phyloP scores from a whole-genome alignment of 2,797 vertebrate species.

The Pteronotus mesoamericanus region DNA sequence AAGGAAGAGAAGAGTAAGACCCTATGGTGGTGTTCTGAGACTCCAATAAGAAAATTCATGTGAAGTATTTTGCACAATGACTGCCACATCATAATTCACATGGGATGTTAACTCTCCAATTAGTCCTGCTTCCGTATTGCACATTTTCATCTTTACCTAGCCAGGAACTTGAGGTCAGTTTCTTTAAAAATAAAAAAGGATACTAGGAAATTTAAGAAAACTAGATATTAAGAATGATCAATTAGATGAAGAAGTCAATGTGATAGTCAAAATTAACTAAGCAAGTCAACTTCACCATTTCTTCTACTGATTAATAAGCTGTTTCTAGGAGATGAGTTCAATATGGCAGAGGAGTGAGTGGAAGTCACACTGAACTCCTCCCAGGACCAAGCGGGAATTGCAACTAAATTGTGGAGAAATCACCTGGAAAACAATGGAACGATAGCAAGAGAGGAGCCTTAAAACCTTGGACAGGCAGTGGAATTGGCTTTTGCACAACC shows the following conservation, averaged over 20 bases:
- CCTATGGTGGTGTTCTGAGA: neutral
- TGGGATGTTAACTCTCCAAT: neutral
- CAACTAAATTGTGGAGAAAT: too few relatives aligned
- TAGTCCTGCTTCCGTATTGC: neutral
- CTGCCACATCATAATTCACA: neutral
- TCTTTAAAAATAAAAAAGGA: neutral
- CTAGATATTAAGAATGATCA: neutral
- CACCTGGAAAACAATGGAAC: too few relatives aligned
- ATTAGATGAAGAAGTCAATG: neutral
- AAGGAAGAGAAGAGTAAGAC: neutral
- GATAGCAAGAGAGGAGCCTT: too few relatives aligned
- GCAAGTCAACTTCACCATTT: neutral
- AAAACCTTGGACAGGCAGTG: too few relatives aligned
- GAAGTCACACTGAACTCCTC: too few relatives aligned
- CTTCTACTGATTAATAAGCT: neutral
- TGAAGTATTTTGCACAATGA: neutral
- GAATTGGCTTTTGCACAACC: too few relatives aligned
- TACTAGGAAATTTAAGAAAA: neutral
- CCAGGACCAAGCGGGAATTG: too few relatives aligned
- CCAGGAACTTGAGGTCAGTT: neutral
- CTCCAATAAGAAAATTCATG: neutral
- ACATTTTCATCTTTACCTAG: neutral
- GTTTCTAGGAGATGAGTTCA: too few relatives aligned
- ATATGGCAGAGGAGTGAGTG: too few relatives aligned
- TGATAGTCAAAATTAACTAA: neutral